A percentile compares a stretch with the other conserved stretches of the same genome.
phyloP scores from a whole-genome alignment of 2,113 vertebrate genomes.

The Himantopus leucocephalus region DNA sequence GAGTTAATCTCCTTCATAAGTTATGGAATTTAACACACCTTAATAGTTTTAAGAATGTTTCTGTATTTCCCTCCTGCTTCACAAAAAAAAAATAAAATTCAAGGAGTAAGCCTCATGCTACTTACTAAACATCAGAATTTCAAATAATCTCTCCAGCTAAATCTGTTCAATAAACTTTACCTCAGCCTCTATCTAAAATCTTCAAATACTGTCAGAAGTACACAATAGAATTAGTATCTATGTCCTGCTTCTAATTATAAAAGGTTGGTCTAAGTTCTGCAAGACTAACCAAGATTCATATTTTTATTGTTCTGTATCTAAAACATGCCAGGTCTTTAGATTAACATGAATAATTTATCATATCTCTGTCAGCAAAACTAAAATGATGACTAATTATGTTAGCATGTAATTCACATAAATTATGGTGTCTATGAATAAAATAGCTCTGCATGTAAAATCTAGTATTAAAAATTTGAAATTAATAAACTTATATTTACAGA shows the following conservation, averaged over 20 bases:
- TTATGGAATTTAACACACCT: neutral
- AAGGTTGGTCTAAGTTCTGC: neutral
- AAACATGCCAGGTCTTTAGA: neutral
- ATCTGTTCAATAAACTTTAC: neutral
- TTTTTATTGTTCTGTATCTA: neutral
- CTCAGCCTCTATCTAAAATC: neutral
- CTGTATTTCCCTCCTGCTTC: neutral
- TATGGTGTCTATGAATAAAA: neutral
- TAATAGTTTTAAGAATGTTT: neutral
- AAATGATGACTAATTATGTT: neutral
- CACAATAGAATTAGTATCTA: neutral
- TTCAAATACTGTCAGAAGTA: neutral
- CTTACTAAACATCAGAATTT: neutral
- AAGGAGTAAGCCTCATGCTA: neutral
- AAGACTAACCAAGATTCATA: neutral
- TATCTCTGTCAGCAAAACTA: neutral
- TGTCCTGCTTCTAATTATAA: neutral
- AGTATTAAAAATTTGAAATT: neutral
- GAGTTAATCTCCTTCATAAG: neutral
- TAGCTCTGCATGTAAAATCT: neutral
- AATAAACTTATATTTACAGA: neutral
- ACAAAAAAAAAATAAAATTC: neutral
- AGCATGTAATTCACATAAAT: neutral
- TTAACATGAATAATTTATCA: slow-evolving; percentile 16
- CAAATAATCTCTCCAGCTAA: neutral